Base-by-base conservation (phyloP, 2,113 vertebrate species). In the Otis tarda region DNA sequence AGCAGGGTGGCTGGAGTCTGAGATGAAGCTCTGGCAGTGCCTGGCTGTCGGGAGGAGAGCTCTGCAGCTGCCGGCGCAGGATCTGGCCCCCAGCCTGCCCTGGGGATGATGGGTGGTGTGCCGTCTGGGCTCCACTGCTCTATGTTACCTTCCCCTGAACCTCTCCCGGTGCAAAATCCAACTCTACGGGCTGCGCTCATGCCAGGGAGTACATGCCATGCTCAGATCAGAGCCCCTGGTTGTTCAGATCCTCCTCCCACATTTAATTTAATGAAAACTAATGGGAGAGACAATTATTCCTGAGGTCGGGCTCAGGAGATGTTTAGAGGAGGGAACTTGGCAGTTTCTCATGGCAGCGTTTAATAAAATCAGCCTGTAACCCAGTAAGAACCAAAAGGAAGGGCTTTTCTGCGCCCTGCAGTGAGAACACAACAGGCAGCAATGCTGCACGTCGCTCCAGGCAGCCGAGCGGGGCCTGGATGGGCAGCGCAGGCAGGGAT, bases 211-310 rank as follows among this genome's bases (percentile, higher is more conserved):
- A 77, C 63, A 45, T 28, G 2, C 56, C 1, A 9, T 78, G 79
- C 93, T 94, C 87, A 67, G 37, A 30, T 85, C 7, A 24, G 70
- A 86, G 82, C 57, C 77, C 80, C 81, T 50, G 55, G 37, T 89
- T 73, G 75, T 87, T 94, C 87, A 50, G 74, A 81, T 90, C 80
- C 85, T 95, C 75, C 90, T 93, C 71, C 84, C 9, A 2, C 85
- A 39, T 83, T 94, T 89, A 64, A 84, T 82, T 79, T 90, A 83
- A 92, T 63, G 95, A 83, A 93, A 91, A 85, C 79, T 50, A 68
- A 87, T 33, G 75, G 59, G 77, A 83, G 53, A 91, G 93, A 95
- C 73, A 52, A 90, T 96, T 70, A 96, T 64, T 73, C 93, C 83
- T 35, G n/a, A 37, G 69, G 85, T 25, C 70, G 76, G 83, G 86